Evolutionary conservation across 2,797 vertebrate genomes (phyloP), one percentile per base, ranked within the genome.

Genomic region (Acrossocheilus wenchowensis): DNA sequence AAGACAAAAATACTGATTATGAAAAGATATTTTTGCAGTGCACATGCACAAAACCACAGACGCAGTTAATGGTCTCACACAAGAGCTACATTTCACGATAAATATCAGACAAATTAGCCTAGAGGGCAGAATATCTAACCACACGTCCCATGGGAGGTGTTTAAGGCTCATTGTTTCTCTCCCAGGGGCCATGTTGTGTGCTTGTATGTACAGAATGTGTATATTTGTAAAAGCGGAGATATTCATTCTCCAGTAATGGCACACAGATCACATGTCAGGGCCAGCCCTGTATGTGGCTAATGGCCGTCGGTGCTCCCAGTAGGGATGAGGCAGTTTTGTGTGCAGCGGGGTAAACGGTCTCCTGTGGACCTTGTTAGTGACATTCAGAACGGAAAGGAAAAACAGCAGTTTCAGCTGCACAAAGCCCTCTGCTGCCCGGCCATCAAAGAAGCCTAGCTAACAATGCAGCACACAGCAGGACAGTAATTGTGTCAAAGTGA

Each of bases 361-460:
- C 88, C 87, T 80, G 84, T 39, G 71, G 87, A 81, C 89, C 91
- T 92, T 89, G 88, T 91, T 91, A 92, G 88, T 71, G 88, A 78
- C 79, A 88, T 81, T 84, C 81, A 45, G 90, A 87, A 85, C 71
- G 39, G 82, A 45, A 34, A 81, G 69, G 48, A 73, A 71, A 83
- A 75, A 83, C 39, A 66, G 62, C 88, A 69, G 83, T 87, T 89
- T 89, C 74, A 78, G 88, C 86, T 4, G 62, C 86, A 82, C 73
- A 83, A 78, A 74, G 72, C 74, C 43, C 30, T 71, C n/a, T 17
- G 60, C 85, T 54, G 83, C 62, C 62, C 30, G 8, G 72, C 60
- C 84, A 84, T 89, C 86, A 87, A 81, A 88, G 72, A 36, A 57
- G 85, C 74, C 71, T 21, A 36, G 80, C 81, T 89, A 87, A 91